Conservation (phyloP, 1,140 invertebrate species). For the Lanistes nyassanus region DNA sequence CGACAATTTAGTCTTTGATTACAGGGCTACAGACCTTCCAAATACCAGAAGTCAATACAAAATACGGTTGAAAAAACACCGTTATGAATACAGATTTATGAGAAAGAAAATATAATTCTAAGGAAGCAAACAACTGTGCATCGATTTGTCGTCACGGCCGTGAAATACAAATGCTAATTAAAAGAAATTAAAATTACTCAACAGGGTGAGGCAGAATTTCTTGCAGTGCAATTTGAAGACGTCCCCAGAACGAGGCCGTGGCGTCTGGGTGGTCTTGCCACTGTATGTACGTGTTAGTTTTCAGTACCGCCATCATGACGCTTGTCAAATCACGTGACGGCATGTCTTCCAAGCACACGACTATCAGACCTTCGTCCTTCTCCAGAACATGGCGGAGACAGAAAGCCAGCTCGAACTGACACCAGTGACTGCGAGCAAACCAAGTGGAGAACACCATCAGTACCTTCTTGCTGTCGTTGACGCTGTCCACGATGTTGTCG, state of each 20-base stretch:
- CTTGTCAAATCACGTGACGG: constrained; percentile 6
- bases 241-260: neutral
- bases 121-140: constrained; percentile 5
- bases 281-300: constrained; percentile 12
- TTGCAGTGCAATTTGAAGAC: neutral
- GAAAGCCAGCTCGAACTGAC: constrained; percentile 64
- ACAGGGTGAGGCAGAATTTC: too few species aligned
- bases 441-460: constrained; percentile 40
- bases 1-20: too few species aligned
- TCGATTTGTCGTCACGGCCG: constrained; percentile 2
- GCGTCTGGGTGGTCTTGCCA: constrained; percentile 1
- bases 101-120: neutral
- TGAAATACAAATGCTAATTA: too few species aligned
- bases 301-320: constrained; percentile 3
- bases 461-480: constrained; percentile 41
- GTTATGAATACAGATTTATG: too few species aligned
- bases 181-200: neutral
- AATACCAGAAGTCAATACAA: neutral
- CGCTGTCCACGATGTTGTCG: constrained; percentile 43
- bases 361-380: constrained; percentile 14
- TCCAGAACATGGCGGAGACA: constrained; percentile 25
- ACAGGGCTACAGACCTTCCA: too few species aligned
- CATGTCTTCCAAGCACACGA: constrained; percentile 30
- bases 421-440: constrained; percentile 47
- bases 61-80: too few species aligned